phyloP scores from a whole-genome alignment of 2,113 vertebrate genomes.

The Neomonachus schauinslandi region DNA sequence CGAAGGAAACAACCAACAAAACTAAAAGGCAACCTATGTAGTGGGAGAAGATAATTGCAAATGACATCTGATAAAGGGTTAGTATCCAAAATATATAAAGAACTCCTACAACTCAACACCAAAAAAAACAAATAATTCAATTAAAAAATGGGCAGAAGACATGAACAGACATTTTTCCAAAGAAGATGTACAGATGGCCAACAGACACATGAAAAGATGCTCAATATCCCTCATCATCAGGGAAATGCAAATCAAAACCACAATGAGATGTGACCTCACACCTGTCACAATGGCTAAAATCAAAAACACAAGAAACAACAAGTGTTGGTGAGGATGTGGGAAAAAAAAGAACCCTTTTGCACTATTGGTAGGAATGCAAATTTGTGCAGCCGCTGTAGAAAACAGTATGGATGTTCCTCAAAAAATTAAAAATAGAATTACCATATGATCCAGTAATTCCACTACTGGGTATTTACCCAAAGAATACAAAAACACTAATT shows the following conservation, averaged over 20 bases:
- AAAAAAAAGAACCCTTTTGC: neutral
- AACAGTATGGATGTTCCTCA: neutral
- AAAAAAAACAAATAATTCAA: neutral
- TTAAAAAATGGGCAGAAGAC: neutral
- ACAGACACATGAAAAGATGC: neutral
- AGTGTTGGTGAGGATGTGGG: neutral
- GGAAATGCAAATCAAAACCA: neutral
- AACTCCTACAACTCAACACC: neutral
- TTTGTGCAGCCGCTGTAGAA: neutral
- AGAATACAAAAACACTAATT: neutral
- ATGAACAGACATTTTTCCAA: neutral
- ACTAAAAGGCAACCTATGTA: neutral
- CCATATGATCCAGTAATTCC: neutral
- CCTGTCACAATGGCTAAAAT: neutral
- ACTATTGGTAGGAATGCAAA: neutral
- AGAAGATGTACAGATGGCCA: neutral
- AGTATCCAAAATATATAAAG: neutral
- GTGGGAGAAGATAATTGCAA: neutral
- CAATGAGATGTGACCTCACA: neutral
- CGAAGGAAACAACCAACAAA: neutral
- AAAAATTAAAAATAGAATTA: neutral
- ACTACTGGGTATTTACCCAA: neutral
- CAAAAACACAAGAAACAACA: neutral
- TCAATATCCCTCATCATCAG: neutral
- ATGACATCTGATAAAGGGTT: neutral